Conservation (phyloP, 2,888 invertebrate species). For the Polia nebulosa region DNA sequence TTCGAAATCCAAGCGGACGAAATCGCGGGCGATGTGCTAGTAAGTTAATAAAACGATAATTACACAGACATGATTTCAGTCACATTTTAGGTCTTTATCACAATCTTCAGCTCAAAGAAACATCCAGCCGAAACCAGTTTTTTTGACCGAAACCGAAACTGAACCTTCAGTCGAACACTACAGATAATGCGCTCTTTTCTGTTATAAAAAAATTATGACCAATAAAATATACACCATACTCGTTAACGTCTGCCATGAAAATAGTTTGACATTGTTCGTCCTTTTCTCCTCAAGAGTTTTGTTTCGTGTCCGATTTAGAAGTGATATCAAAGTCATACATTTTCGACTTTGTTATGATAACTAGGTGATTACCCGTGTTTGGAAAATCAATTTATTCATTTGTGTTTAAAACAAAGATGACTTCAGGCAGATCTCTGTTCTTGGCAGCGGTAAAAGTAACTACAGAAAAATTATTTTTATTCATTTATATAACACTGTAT, state of each 20-base stretch:
- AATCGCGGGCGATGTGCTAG: no score
- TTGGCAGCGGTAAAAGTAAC: not conserved
- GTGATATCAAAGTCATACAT: constrained; percentile 8
- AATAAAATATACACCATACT: not conserved
- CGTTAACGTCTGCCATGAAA: not conserved
- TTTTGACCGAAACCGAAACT: no score
- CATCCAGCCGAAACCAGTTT: no score
- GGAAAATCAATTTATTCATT: not conserved
- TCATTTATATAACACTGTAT: no score
- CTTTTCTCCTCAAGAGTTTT: not conserved
- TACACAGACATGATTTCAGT: no score
- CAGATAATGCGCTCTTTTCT: no score
- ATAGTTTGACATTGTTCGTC: not conserved
- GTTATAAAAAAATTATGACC: not conserved
- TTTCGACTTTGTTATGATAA: constrained; percentile 3
- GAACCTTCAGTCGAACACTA: no score
- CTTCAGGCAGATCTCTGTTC: not conserved
- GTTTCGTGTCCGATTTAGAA: constrained; percentile 1
- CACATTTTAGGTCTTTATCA: no score
- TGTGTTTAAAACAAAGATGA: not conserved
- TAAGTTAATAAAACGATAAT: no score
- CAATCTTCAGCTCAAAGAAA: no score
- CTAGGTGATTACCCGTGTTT: not conserved
- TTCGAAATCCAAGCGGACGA: no score
- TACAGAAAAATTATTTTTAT: not conserved